Evolutionary conservation across 2,113 vertebrate genomes (phyloP), one percentile per base, ranked within the genome.

Genomic region (Dicrurus megarhynchus): DNA sequence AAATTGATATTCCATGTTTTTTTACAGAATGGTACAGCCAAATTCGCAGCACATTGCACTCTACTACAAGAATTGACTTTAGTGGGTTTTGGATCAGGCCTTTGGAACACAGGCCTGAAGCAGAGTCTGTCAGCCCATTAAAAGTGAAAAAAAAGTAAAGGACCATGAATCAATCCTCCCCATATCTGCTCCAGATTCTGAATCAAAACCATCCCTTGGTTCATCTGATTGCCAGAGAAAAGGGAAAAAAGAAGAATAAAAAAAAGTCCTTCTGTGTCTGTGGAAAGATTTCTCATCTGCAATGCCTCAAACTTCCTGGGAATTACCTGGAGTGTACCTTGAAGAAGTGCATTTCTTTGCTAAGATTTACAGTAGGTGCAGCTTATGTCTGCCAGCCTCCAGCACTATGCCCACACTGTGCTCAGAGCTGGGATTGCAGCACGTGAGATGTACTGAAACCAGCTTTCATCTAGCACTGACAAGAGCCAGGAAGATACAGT

Each of bases 161-260:
- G 28, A 64, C 87, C 73, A 74, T 97, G 95, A 97, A 97, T 95
- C 96, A 97, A 91, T 95, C 52, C 80, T 96, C 89, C 86, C 56
- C 91, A 0, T 96, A 93, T 97, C 95, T 96, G 88, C 87, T 97
- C 95, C 96, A 97, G 88, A 97, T 90, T 94, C 85, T 86, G 83
- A 97, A 97, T 96, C 92, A 96, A 97, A 97, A 96, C 95, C 96
- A 97, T 96, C 52, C 95, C 68, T 77, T 5, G 0, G 68, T 84
- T 95, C 70, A 53, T 94, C 79, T 68, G 64, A 90, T 84, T 96
- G 92, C 95, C 95, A 96, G 85, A 84, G 49, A 78, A 94, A 87
- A 78, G 41, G 37, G 24, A 56, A 90, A 93, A 90, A 87, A 63
- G 8, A 39, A 59, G 7, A 47, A 60, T 32, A 37, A 63, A 65